phyloP scores from a whole-genome alignment of 2,888 invertebrate genomes.

The Ophraella communa region DNA sequence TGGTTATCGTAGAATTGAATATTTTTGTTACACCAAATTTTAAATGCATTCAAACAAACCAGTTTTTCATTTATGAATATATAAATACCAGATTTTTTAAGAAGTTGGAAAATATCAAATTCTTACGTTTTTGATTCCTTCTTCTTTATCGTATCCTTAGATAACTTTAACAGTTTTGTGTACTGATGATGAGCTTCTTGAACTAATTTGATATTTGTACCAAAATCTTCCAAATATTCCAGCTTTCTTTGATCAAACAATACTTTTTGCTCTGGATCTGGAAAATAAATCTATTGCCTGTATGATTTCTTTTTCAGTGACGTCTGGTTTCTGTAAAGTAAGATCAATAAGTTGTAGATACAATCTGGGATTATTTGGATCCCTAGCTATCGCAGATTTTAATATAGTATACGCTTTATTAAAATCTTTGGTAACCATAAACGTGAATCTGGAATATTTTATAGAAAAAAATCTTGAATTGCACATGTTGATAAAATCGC shows the following conservation, averaged over 20 bases:
- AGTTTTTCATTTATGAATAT: no score
- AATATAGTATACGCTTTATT: slow-evolving; percentile 70
- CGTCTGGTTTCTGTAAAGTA: slow-evolving; percentile 77
- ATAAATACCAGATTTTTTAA: no score
- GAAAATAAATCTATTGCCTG: slow-evolving; percentile 79
- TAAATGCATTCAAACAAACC: no score
- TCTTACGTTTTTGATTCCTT: slow-evolving; percentile 66
- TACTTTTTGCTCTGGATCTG: slow-evolving; percentile 80
- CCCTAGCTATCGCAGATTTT: slow-evolving; percentile 78
- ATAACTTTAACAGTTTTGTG: slow-evolving; percentile 64
- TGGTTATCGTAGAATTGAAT: no score
- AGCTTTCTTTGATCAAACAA: slow-evolving; percentile 92
- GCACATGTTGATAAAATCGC: no score
- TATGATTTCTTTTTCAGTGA: slow-evolving; percentile 68
- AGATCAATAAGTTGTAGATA: slow-evolving; percentile 90
- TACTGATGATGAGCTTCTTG: slow-evolving; percentile 71
- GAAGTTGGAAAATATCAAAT: no score
- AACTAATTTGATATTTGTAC: slow-evolving; percentile 76
- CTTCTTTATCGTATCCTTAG: slow-evolving; percentile 72
- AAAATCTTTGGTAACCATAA: slow-evolving; percentile 68
- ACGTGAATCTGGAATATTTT: slow-evolving; percentile 90
- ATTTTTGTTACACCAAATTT: no score
- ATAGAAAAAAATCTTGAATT: no score
- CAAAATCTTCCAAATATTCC: slow-evolving; percentile 95
- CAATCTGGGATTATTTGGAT: slow-evolving; percentile 82